Conservation (phyloP, 2,797 vertebrate species). For the Myotis myotis region DNA sequence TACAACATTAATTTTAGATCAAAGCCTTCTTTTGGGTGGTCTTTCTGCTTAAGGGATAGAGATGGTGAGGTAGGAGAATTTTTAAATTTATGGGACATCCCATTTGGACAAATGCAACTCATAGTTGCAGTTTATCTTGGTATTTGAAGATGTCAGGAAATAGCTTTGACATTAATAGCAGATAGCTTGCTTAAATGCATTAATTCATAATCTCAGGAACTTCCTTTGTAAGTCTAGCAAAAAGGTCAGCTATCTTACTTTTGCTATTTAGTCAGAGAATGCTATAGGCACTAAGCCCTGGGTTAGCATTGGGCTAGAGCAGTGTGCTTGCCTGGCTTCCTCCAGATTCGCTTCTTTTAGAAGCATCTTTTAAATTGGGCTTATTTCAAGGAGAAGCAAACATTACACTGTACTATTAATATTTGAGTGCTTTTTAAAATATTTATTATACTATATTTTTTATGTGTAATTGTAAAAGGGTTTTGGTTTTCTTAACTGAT, state of each 20-base stretch:
- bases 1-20: slow-evolving; percentile 63
- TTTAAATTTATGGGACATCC: background rate
- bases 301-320: background rate
- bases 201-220: slow-evolving; percentile 5
- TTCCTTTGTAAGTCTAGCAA: slow-evolving; percentile 12
- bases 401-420: background rate
- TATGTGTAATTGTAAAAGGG: background rate
- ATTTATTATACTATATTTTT: background rate
- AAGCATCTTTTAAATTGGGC: slow-evolving; percentile 41
- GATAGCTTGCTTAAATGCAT: background rate
- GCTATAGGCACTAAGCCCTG: background rate
- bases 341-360: slow-evolving; percentile 27
- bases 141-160: slow-evolving; percentile 9
- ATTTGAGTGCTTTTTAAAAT: slow-evolving; percentile 47
- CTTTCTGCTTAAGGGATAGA: background rate
- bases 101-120: background rate
- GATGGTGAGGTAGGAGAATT: background rate
- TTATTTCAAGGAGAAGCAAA: slow-evolving; percentile 39
- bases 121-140: background rate
- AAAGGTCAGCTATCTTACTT: background rate
- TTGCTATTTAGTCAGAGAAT: background rate
- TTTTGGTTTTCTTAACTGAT: slow-evolving; percentile 29
- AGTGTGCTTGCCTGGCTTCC: background rate
- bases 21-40: slow-evolving; percentile 51
- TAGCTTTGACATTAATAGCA: background rate